Evolutionary conservation across 1,140 invertebrate genomes (phyloP).

Genomic region (Amyelois transitella): DNA sequence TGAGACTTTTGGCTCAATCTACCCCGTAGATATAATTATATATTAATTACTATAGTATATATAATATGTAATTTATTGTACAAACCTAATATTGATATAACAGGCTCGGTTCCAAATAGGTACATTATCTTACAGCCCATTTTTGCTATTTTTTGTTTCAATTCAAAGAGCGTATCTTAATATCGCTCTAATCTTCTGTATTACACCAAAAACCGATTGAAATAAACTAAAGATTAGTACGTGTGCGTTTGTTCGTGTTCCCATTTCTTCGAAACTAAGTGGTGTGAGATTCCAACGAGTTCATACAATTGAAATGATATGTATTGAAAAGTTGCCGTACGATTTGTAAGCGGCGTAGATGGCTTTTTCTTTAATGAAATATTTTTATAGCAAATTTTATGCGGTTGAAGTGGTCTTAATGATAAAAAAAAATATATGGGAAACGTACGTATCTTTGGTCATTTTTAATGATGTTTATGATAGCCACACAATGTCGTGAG

Average conservation of each 20-base stretch:
- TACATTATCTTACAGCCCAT: too few species aligned
- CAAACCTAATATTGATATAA: too few species aligned
- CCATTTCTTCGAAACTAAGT: slow-evolving; percentile 38
- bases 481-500: background rate
- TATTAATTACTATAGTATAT: too few species aligned
- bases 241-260: slow-evolving; percentile 28
- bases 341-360: background rate
- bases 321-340: background rate
- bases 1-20: too few species aligned
- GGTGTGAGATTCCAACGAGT: slow-evolving; percentile 36
- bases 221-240: slow-evolving; percentile 40
- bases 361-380: background rate
- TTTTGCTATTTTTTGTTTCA: too few species aligned
- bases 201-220: slow-evolving; percentile 14
- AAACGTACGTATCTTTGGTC: background rate
- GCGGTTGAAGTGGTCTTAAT: background rate
- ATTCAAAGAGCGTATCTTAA: background rate
- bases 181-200: background rate
- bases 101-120: too few species aligned
- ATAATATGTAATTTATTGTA: too few species aligned
- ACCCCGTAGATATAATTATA: too few species aligned
- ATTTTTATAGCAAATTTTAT: background rate
- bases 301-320: slow-evolving; percentile 22
- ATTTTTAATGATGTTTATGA: background rate
- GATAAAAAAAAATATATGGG: background rate